phyloP scores from a whole-genome alignment of 2,888 invertebrate species.

The Seira ritae region DNA sequence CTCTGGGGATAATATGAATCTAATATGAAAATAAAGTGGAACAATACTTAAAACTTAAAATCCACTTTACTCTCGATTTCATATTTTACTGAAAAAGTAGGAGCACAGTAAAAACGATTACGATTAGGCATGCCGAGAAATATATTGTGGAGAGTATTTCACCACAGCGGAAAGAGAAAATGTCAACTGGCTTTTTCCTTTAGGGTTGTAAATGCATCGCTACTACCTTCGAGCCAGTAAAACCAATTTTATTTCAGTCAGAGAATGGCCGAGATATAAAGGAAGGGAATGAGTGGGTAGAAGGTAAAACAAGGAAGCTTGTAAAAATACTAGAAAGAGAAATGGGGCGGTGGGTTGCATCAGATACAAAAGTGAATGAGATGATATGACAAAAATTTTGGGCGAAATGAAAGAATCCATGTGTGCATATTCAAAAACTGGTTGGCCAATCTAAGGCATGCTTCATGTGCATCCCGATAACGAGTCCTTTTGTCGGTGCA shows the following conservation, averaged over 20 bases:
- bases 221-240: background rate
- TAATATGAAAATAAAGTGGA: constrained; percentile 9
- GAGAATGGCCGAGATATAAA: background rate
- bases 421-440: background rate
- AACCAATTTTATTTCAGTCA: constrained; percentile 3
- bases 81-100: background rate
- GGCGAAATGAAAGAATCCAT: background rate
- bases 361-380: background rate
- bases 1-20: background rate
- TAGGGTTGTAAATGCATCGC: background rate
- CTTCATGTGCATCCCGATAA: background rate
- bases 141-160: background rate
- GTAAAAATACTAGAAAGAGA: no score
- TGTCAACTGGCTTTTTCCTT: constrained; percentile 2
- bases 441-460: background rate
- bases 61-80: constrained; percentile 14
- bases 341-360: background rate
- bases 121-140: background rate
- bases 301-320: background rate
- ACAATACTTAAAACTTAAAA: constrained; percentile 15
- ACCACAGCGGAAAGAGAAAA: background rate
- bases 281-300: background rate
- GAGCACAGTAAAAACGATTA: background rate
- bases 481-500: background rate
- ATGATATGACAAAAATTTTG: background rate